Evolutionary conservation across 2,797 vertebrate genomes (phyloP).

Genomic region (Danio kyathit): DNA sequence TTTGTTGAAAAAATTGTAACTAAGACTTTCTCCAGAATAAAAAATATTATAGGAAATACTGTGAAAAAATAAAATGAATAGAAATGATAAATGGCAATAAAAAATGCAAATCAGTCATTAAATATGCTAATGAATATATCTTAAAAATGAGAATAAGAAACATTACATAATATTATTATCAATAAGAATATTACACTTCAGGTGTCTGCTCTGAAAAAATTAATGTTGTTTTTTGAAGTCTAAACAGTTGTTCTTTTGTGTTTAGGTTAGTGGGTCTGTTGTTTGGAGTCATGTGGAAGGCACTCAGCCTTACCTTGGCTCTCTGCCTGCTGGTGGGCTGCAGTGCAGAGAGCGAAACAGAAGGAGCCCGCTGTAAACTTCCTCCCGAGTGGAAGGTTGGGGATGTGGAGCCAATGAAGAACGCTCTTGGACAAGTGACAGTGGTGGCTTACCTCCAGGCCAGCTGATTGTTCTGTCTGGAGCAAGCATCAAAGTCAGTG

Average conservation of each 20-base stretch:
- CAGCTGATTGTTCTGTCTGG: slow-evolving; percentile 91
- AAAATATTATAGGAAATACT: too few species aligned
- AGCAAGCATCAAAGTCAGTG: slow-evolving; percentile 90
- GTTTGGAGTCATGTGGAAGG: slow-evolving; percentile 84
- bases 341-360: slow-evolving; percentile 82
- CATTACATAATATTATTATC: too few species aligned
- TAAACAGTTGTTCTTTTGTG: slow-evolving; percentile 45
- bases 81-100: too few species aligned
- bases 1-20: too few species aligned
- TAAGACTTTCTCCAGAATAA: too few species aligned
- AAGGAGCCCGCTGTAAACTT: slow-evolving; percentile 78
- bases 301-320: slow-evolving; percentile 86
- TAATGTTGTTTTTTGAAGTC: too few species aligned
- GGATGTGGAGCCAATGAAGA: slow-evolving; percentile 85
- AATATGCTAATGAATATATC: too few species aligned
- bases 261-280: slow-evolving; percentile 41
- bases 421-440: slow-evolving; percentile 81
- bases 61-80: too few species aligned
- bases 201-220: neutral
- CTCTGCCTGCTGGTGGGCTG: slow-evolving; percentile 89
- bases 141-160: too few species aligned
- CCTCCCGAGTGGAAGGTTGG: slow-evolving; percentile 86
- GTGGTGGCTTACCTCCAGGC: slow-evolving; percentile 93
- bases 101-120: too few species aligned
- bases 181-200: neutral